Base-by-base conservation (phyloP, 2,888 invertebrate genomes). In the Cheilosia vulpina region DNA sequence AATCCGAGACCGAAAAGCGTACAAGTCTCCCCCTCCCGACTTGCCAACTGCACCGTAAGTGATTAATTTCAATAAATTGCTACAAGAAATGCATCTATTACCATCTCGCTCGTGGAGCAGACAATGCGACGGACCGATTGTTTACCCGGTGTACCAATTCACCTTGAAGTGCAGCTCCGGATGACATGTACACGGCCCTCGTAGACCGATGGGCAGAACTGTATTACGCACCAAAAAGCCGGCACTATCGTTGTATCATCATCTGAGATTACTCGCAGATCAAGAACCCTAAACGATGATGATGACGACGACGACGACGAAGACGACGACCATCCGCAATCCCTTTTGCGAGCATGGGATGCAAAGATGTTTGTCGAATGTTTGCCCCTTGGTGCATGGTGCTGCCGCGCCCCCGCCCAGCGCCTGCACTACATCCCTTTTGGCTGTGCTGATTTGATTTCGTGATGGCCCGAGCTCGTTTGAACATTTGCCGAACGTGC, bases 401-500 rank as follows among this genome's bases (percentile, higher is more conserved):
- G 17, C 31, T 47, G 53, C 60, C 69, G 57, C 66, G 45, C 21
- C 45, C 19, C 71, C 52, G 19, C 53, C 71, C 58, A 21, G 43
- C 27, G 52, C 68, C 60, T 31, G 58, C 63, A 41, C 69, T 60
- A 71, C 76, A 85, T 81, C 85, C 81, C 81, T 85, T 27, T 77
- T 85, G 76, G 76, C 62, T 85, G 81, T 85, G 85, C 85, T 85
- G 85, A 85, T 85, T 85, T 85, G 85, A 85, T 85, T 85, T 85
- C 85, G 85, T 85, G 85, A 85, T 85, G 85, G 85, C 85, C 81
- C 68, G 76, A 43, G 76, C 85, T 85, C 85, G 72, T 85, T 85
- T 85, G 85, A 85, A 85, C 85, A 85, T 85, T 85, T 81, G 85
- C 85, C 85, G 85, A 85, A 85, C 81, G 85, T 85, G 85, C 85